Conservation (phyloP, 2,797 vertebrate genomes). For the Rhynchonycteris naso region DNA sequence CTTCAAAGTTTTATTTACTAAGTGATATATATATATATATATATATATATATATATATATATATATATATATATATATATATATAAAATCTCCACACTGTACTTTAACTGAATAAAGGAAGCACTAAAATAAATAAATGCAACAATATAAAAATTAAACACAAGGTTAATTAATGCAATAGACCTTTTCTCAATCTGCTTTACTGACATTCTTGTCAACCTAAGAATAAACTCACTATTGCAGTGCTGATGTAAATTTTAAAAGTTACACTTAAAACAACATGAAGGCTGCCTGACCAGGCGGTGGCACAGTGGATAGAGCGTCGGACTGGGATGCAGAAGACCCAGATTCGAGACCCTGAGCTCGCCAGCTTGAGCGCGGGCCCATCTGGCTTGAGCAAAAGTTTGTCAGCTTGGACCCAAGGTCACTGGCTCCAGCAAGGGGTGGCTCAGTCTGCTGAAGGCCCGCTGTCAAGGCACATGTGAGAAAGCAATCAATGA, state of each 20-base stretch:
- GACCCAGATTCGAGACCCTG: too few relatives aligned
- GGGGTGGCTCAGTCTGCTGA: too few relatives aligned
- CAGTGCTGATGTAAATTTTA: slow-evolving; percentile 37
- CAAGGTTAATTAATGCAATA: slow-evolving; percentile 73
- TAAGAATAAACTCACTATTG: slow-evolving; percentile 46
- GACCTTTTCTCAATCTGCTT: slow-evolving; percentile 60
- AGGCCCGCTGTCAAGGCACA: too few relatives aligned
- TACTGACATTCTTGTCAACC: slow-evolving; percentile 43
- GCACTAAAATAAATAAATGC: slow-evolving; percentile 35
- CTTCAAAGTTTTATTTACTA: slow-evolving; percentile 56
- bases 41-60: slow-evolving; percentile 44
- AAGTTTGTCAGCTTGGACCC: too few relatives aligned
- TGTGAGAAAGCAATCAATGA: too few relatives aligned
- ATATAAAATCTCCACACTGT: background rate
- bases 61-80: background rate
- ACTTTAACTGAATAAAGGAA: slow-evolving; percentile 60
- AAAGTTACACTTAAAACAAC: slow-evolving; percentile 47
- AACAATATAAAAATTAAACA: slow-evolving; percentile 67
- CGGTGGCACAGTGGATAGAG: too few relatives aligned
- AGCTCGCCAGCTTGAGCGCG: too few relatives aligned
- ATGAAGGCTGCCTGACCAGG: too few relatives aligned
- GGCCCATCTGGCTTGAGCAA: too few relatives aligned
- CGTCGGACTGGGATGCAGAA: too few relatives aligned
- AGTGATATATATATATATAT: slow-evolving; percentile 17
- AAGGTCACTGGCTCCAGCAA: too few relatives aligned